Evolutionary conservation across 92 coral and sea anemone genomes (phyloP), one percentile per base, ranked within the genome.

Genomic region (Palythoa grandiflora): DNA sequence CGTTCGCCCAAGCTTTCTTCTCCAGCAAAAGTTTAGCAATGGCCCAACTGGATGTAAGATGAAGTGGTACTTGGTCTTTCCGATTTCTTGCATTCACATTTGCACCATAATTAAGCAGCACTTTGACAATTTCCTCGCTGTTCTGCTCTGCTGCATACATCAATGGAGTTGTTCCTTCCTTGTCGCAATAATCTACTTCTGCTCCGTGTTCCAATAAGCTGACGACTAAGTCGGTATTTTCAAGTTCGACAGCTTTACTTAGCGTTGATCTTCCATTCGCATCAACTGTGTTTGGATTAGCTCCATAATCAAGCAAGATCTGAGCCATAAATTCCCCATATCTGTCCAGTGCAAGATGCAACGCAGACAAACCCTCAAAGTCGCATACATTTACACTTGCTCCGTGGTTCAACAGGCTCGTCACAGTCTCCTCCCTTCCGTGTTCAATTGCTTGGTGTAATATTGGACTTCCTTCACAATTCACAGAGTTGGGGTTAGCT

Each of bases 121-220:
- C 85, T 15, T 40, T 60, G 54, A 80, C 85, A 44, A 59, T 59
- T 6, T 80, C 85, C 51, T 38, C 14, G 28, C 38, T 39, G 10
- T 80, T 61, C 13, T 59, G 73, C 37, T 61, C 71, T 37, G 38
- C 85, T 37, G 85, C 72, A 17, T 38, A 5, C 36, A 59, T 68
- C 1, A 80, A 59, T 12, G 72, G 55, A 37, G 85, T 38, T 8
- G 38, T 80, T 0, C 59, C 73, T 12, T 40, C 38, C 11, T 13
- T 80, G 53, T 80, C 70, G 3, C 51, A 38, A 13, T 60, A 60
- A 40, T 80, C 44, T 36, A 80, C 55, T 3, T 61, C 55, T 57
- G 85, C 85, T 19, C 85, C 85, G 48, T 48, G 72, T 21, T 80
- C 72, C n/a, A 80, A 10, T 37, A 80, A 61, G 37, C 47, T 60